Evolutionary conservation across 2,888 invertebrate genomes (phyloP), one percentile per base, ranked within the genome.

Genomic region (Bhutanitis thaidina): DNA sequence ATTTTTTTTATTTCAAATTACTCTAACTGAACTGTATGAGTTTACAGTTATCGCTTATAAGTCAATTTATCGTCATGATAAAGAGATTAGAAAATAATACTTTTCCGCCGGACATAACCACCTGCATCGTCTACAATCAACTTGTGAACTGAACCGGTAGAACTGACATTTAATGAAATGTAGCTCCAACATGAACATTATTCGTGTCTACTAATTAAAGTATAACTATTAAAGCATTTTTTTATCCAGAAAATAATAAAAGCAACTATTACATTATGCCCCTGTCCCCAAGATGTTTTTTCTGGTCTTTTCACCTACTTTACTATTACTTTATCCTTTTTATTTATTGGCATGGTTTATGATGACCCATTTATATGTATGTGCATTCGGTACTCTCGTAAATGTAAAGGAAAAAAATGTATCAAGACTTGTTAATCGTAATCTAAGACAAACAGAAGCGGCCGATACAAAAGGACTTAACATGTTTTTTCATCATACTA

Each of bases 401-500:
- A 27, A 27, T n/a, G 12, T 29, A 15, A 34, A 39, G 16, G 29
- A 13, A 25, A 27, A 49, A 54, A 77, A 86, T 20, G 75, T 79
- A 84, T 83, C 84, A 84, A 86, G 65, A 74, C 34, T 25, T 35
- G 56, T 68, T 45, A 56, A 43, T 59, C 66, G 54, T 50, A 55
- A 62, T 68, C 62, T 49, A 64, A 56, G 59, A 72, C 74, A 81
- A 73, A 80, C 71, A 79, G 73, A 73, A 74, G 76, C 85, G 77
- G 82, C 79, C 81, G 80, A 83, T 87, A 87, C 89, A 87, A 88
- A 85, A 86, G 85, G 89, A 88, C 86, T 88, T 87, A 84, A 79
- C 81, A 79, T 81, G 86, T 86, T 87, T 89, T 85, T 88, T 88
- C 82, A 77, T 83, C 77, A 84, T 87, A n/a, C n/a, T n/a, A 85